Evolutionary conservation across 2,888 invertebrate genomes (phyloP).

Genomic region (Muschampia plurimacula): DNA sequence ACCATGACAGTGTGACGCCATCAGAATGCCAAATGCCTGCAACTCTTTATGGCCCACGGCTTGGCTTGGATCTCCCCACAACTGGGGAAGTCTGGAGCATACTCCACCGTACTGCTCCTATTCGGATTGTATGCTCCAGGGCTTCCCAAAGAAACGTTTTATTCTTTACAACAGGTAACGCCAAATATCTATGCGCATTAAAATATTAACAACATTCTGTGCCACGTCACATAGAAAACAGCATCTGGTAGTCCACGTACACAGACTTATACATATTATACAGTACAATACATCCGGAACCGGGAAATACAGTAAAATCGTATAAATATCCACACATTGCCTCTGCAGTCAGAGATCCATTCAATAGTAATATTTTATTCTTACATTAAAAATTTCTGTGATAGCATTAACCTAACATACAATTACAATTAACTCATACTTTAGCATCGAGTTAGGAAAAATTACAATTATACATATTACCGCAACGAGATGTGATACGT

Average conservation of each 20-base stretch:
- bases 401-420: slow-evolving; percentile 38
- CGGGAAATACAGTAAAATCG: slow-evolving; percentile 37
- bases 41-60: too few species aligned
- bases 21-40: too few species aligned
- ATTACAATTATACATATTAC: slow-evolving; percentile 38
- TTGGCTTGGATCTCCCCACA: too few species aligned
- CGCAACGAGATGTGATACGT: slow-evolving; percentile 1
- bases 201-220: slow-evolving; percentile 5
- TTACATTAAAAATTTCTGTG: slow-evolving; percentile 37
- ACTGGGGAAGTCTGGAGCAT: too few species aligned
- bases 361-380: slow-evolving; percentile 35
- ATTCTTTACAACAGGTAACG: background rate
- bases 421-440: slow-evolving; percentile 36
- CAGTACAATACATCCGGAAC: slow-evolving; percentile 35
- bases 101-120: too few species aligned
- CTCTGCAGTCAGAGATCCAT: slow-evolving; percentile 37
- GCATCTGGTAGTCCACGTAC: slow-evolving; percentile 29
- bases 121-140: too few species aligned
- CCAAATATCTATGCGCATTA: background rate
- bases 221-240: background rate
- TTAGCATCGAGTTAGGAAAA: slow-evolving; percentile 38
- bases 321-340: slow-evolving; percentile 37
- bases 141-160: too few species aligned
- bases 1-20: too few species aligned
- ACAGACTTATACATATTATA: slow-evolving; percentile 33